Percentiles rank a stretch among this genome's conserved stretches.
These are phyloP conservation scores for Sebastes vulpes DNA, from an alignment of 2,797 vertebrate species.

Conservation along the genomic window DNA sequence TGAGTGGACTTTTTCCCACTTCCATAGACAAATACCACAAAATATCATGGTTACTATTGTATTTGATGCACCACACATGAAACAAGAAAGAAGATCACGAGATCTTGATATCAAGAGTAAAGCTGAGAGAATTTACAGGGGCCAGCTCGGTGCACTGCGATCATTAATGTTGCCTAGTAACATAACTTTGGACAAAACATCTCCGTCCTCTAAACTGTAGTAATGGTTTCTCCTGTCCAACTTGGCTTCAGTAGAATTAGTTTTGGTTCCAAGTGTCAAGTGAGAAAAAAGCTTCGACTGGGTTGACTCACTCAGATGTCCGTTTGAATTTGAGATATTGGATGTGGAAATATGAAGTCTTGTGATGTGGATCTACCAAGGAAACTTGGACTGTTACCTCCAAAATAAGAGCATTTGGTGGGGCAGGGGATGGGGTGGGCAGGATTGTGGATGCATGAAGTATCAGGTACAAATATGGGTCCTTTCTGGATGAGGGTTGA, in stretches of 20 bases:
- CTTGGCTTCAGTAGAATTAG: slow-evolving; percentile 1
- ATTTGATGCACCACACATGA: background rate
- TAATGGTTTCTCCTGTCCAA: background rate
- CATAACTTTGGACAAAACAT: slow-evolving; percentile 37
- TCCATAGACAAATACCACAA: slow-evolving; percentile 5
- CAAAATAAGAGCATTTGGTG: slow-evolving; percentile 5
- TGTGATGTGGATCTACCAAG: slow-evolving; percentile 2
- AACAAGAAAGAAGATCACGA: background rate
- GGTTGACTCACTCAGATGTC: slow-evolving; percentile 5
- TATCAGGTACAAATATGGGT: slow-evolving; percentile 56
- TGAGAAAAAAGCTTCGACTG: background rate
- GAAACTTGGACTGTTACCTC: slow-evolving; percentile 16
- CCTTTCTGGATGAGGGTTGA: slow-evolving; percentile 16
- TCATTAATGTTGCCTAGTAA: slow-evolving; percentile 21
- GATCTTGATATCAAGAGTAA: slow-evolving; percentile 10
- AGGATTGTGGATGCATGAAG: background rate
- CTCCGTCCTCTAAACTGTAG: background rate
- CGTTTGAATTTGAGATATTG: slow-evolving; percentile 9
- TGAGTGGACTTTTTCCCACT: background rate
- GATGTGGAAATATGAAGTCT: slow-evolving; percentile 6
- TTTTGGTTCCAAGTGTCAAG: background rate
- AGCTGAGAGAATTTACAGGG: background rate
- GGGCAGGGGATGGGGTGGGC: background rate
- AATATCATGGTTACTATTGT: background rate
- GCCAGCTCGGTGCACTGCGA: background rate